Conservation (phyloP, 2,888 invertebrate species). For the Cephonodes hylas region DNA sequence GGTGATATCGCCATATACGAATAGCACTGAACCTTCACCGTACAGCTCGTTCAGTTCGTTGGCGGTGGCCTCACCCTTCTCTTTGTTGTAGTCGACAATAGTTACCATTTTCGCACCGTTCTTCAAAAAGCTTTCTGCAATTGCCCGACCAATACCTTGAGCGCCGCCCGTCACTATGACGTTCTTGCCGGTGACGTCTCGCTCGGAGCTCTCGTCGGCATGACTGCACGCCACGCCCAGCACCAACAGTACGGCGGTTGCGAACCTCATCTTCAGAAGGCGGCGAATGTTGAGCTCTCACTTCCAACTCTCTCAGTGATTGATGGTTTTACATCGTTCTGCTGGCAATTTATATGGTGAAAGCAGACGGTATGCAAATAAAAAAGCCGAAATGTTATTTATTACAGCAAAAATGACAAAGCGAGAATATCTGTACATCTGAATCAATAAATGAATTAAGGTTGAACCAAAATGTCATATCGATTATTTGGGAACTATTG, state of each 20-base stretch:
- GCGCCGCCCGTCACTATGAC: conserved; percentile 74
- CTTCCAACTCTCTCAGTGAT: too few species aligned
- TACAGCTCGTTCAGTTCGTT: conserved; percentile 57
- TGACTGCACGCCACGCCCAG: not conserved
- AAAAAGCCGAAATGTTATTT: too few species aligned
- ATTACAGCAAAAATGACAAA: too few species aligned
- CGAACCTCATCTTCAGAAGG: not conserved
- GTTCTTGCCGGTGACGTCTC: conserved; percentile 24
- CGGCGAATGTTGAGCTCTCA: not conserved
- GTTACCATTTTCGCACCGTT: conserved; percentile 47
- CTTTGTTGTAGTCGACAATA: conserved; percentile 37
- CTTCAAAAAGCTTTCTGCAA: conserved; percentile 60
- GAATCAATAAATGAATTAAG: too few species aligned
- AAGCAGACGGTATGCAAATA: too few species aligned
- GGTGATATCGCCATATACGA: conserved; percentile 70
- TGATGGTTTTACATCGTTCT: too few species aligned
- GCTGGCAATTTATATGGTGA: too few species aligned
- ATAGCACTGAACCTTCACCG: conserved; percentile 62
- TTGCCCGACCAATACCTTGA: conserved; percentile 72
- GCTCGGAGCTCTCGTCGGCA: not conserved
- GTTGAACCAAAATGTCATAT: too few species aligned
- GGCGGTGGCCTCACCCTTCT: conserved; percentile 47
- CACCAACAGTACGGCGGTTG: not conserved
- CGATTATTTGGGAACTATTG: too few species aligned
- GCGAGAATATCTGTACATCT: too few species aligned